Conservation (phyloP, 35 echinoderm and acorn worm species). For the Ptychodera flava region DNA sequence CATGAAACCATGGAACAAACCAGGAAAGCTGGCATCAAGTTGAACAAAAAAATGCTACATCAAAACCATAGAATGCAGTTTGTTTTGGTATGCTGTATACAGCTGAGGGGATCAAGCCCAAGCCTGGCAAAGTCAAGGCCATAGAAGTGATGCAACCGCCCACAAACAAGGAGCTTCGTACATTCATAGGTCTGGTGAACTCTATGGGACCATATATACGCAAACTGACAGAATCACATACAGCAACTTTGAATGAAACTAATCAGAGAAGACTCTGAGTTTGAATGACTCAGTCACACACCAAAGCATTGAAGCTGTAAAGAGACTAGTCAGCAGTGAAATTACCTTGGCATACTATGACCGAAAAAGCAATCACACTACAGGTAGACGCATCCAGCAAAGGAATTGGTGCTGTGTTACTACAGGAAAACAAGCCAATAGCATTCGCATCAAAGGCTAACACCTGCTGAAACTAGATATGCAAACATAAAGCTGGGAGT, state of each 20-base stretch:
- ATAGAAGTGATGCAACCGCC: constrained; percentile 7
- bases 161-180: constrained; percentile 23
- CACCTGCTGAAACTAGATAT: constrained; percentile 35
- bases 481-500: constrained; percentile 42
- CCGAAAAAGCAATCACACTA: constrained; percentile 19
- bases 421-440: constrained; percentile 31
- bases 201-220: constrained; percentile 42
- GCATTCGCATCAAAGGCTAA: constrained; percentile 49
- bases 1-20: constrained; percentile 41
- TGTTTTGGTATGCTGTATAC: no score
- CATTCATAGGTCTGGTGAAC: constrained; percentile 44
- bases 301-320: constrained; percentile 23
- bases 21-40: constrained; percentile 38
- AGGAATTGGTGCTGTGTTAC: constrained; percentile 21
- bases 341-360: constrained; percentile 34
- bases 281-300: constrained; percentile 19
- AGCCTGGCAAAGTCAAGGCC: constrained; percentile 35
- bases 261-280: constrained; percentile 19
- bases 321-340: constrained; percentile 24
- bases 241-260: constrained; percentile 26
- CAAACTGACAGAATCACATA: constrained; percentile 30
- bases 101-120: constrained; percentile 39
- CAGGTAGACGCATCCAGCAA: constrained; percentile 37
- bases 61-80: no score
- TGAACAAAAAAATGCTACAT: constrained; percentile 30